These are phyloP conservation scores for Lathronympha strigana DNA, from an alignment of 2,888 invertebrate species.

Conservation along the genomic window DNA sequence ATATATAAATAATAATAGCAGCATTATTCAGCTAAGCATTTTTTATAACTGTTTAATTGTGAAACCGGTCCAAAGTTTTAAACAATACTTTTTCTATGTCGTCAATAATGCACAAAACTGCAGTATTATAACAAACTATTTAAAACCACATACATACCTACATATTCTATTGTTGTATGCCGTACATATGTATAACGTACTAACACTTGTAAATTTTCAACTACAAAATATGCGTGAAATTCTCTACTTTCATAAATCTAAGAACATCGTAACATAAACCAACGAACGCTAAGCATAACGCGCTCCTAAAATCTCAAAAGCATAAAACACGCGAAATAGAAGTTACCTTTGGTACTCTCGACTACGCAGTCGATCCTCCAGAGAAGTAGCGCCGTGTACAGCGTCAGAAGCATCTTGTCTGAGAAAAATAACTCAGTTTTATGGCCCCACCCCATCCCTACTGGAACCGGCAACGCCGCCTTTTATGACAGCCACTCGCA, in stretches of 20 bases:
- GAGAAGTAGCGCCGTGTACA: slow-evolving; percentile 71
- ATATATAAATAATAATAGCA: neutral
- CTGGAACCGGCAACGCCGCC: slow-evolving; percentile 68
- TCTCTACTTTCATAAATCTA: slow-evolving; percentile 23
- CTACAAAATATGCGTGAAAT: neutral
- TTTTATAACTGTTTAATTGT: no score
- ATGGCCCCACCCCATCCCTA: slow-evolving; percentile 71
- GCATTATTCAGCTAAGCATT: no score
- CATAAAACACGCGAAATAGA: slow-evolving; percentile 33
- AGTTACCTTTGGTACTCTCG: slow-evolving; percentile 78
- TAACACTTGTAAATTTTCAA: neutral
- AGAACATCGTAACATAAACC: slow-evolving; percentile 28
- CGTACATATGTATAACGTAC: no score
- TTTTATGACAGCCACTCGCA: slow-evolving; percentile 63
- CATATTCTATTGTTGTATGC: no score
- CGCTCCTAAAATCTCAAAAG: slow-evolving; percentile 27
- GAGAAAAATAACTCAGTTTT: slow-evolving; percentile 64
- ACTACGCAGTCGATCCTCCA: slow-evolving; percentile 77
- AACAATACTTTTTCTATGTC: no score
- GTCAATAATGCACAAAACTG: no score
- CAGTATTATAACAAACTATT: no score
- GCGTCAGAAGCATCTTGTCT: slow-evolving; percentile 74
- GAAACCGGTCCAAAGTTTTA: no score
- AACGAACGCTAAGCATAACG: slow-evolving; percentile 28
- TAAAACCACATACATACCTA: no score